Conservation (phyloP, 2,797 vertebrate genomes). For the Eulemur coronatus region DNA sequence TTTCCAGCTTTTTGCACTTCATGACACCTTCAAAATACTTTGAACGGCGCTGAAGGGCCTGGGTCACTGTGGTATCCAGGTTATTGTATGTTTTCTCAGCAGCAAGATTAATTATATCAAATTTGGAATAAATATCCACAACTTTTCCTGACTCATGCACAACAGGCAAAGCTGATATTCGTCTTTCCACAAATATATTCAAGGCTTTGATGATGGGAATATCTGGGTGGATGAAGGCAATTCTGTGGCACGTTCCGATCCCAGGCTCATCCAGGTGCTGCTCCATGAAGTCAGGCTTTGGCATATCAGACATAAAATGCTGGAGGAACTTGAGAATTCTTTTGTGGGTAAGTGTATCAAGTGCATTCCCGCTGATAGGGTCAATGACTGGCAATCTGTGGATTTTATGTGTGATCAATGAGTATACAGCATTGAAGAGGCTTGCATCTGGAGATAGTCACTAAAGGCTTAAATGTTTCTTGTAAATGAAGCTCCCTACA, state of each 20-base stretch:
- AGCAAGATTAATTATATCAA: conserved; percentile 99
- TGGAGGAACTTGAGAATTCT: conserved; percentile 99
- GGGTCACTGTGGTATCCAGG: conserved; percentile 95
- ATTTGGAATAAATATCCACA: conserved; percentile 99
- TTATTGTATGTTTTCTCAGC: conserved; percentile 99
- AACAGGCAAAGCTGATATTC: conserved; percentile 96
- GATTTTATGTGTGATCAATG: conserved; percentile 98
- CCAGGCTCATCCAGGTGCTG: conserved; percentile 93
- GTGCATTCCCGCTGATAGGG: conserved; percentile 96
- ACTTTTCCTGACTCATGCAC: conserved; percentile 97
- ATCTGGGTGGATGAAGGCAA: conserved; percentile 97
- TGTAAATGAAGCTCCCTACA: conserved; percentile 97
- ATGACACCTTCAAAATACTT: conserved; percentile 98
- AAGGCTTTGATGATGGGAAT: conserved; percentile 99
- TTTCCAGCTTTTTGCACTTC: conserved; percentile 94
- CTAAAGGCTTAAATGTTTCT: conserved; percentile 94
- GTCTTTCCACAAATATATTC: conserved; percentile 96
- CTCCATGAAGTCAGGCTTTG: conserved; percentile 99
- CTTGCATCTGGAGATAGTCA: conserved; percentile 97
- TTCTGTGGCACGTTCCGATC: conserved; percentile 95
- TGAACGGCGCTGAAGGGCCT: conserved; percentile 94
- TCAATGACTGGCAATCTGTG: conserved; percentile 98
- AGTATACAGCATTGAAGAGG: conserved; percentile 98
- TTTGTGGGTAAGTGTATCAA: conserved; percentile 99
- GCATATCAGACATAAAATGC: conserved; percentile 98